Percentiles rank a stretch among this genome's conserved stretches.
Conservation (phyloP, 2,797 vertebrate genomes). For the Malacoraja senta region DNA sequence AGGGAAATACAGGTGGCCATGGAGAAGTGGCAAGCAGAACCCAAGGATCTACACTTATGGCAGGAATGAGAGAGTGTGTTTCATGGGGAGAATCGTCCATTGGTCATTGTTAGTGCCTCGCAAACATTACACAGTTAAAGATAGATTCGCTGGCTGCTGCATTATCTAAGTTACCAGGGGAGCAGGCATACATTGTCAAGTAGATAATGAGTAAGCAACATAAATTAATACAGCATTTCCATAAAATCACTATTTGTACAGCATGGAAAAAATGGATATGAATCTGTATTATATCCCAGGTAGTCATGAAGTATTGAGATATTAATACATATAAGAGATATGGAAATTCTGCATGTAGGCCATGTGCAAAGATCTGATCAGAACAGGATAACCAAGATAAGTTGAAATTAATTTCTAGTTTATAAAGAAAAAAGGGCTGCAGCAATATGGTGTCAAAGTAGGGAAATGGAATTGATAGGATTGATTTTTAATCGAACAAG, state of each 20-base stretch:
- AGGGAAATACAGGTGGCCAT: neutral
- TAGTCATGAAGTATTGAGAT: too few species aligned
- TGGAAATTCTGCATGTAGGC: neutral
- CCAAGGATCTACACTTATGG: neutral
- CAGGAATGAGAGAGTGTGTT: too few species aligned
- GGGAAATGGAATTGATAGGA: neutral
- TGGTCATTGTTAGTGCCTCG: too few species aligned
- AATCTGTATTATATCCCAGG: neutral
- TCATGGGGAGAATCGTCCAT: neutral
- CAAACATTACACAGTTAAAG: neutral
- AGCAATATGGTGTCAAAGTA: neutral
- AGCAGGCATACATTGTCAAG: too few species aligned
- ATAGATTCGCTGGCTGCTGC: neutral
- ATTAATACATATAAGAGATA: neutral
- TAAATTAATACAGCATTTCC: neutral
- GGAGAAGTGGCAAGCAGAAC: neutral
- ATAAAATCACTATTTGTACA: neutral
- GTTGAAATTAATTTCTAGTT: neutral
- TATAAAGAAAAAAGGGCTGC: neutral
- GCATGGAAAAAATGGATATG: neutral
- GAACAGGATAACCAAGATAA: neutral
- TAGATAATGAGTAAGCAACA: neutral
- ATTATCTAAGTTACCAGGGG: too few species aligned
- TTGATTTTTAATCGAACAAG: neutral
- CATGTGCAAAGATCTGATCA: neutral